Base-by-base conservation (phyloP, 2,888 invertebrate species). In the Calephelis perditalis region DNA sequence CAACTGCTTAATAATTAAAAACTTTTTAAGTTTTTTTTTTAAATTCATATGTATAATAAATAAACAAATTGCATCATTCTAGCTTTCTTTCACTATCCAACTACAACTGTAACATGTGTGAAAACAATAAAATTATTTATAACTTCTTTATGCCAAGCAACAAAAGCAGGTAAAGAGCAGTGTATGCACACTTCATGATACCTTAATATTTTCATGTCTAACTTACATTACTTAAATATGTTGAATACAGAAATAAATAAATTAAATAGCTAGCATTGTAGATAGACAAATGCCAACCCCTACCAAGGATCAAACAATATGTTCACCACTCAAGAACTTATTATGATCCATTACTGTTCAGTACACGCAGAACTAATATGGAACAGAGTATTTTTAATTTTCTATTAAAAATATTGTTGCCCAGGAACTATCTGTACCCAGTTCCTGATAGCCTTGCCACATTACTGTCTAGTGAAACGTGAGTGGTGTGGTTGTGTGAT, bases 1-100 rank as follows among this genome's bases (percentile, higher is more conserved):
- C 46, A 45, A 45, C n/a, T 46, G 12, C 46, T 46, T 46, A 46
- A 46, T 46, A 46, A 46, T 46, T 12, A 45, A n/a, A 26, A 26
- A 46, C 12, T 12, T n/a, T 46, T 46, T 46, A 7, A 46, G 46
- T 12, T 46, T 46, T n/a, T 46, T 26, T 46, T 46, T 12, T 45
- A 45, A 46, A 46, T 12, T 46, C n/a, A 12, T 1, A n/a, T 46
- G 5, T n/a, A 46, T n/a, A 46, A 46, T 46, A 45, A 45, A 45
- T 45, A 46, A n/a, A 46, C n/a, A 12, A 2, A 46, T 46, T 46
- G n/a, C n/a, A 46, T 46, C 46, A 46, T 12, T n/a, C n/a, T 46
- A n/a, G 7, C n/a, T 46, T 46, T 46, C 12, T 46, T n/a, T 26
- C 26, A 46, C 5, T n/a, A 12, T 46, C 12, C 5, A 46, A 46